Percentiles rank a stretch among this genome's conserved stretches.
phyloP scores from a whole-genome alignment of 2,888 invertebrate species.

The Diarsia rubi region DNA sequence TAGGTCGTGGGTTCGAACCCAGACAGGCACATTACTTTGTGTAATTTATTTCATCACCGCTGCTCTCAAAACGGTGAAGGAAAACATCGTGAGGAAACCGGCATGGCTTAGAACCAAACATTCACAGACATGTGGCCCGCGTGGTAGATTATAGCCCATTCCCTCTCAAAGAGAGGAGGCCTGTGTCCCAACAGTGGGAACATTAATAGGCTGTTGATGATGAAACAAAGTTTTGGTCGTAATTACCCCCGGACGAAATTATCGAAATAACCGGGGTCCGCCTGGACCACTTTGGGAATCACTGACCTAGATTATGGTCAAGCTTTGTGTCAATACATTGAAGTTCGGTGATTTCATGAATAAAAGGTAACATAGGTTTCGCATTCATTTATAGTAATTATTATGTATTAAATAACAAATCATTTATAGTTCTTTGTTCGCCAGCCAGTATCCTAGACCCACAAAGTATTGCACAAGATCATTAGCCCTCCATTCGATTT shows the following conservation, averaged over 20 bases:
- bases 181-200: too few relatives aligned
- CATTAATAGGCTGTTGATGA: too few relatives aligned
- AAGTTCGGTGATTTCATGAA: background rate
- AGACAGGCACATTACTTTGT: too few relatives aligned
- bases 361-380: background rate
- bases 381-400: background rate
- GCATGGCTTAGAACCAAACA: too few relatives aligned
- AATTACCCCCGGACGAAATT: background rate
- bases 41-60: too few relatives aligned
- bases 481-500: conserved; percentile 41
- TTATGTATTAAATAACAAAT: conserved; percentile 4
- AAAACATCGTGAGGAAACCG: too few relatives aligned
- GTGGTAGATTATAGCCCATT: too few relatives aligned
- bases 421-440: conserved; percentile 30
- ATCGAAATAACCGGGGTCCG: background rate
- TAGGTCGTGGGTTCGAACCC: too few relatives aligned
- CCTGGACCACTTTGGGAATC: too few relatives aligned
- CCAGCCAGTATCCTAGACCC: conserved; percentile 45
- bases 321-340: background rate
- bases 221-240: background rate
- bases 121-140: too few relatives aligned
- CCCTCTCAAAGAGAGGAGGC: too few relatives aligned
- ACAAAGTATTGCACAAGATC: conserved; percentile 44
- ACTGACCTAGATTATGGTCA: background rate
- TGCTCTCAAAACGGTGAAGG: too few relatives aligned